These are phyloP conservation scores for Corythoichthys haematopterus DNA, from an alignment of 2,113 vertebrate genomes.

Conservation along the genomic window DNA sequence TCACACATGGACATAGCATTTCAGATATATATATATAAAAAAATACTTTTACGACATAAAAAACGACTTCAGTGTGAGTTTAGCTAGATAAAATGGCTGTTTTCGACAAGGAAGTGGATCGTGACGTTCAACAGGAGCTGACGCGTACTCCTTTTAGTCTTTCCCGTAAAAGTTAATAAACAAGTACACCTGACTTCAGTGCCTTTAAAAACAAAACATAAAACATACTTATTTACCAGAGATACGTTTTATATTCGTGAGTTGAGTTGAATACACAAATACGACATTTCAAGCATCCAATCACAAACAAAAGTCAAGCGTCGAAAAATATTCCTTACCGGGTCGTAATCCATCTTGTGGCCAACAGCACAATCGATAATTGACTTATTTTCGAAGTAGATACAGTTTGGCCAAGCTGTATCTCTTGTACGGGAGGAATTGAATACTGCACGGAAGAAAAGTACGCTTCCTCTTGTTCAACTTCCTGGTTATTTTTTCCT, in stretches of 20 bases:
- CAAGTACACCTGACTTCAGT: background rate
- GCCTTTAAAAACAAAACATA: background rate
- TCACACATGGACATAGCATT: background rate
- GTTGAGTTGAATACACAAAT: too few relatives aligned
- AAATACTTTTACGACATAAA: background rate
- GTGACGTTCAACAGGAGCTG: background rate
- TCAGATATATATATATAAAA: background rate
- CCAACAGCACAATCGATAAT: conserved; percentile 1
- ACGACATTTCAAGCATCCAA: background rate
- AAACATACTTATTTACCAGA: too few relatives aligned
- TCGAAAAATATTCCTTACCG: conserved; percentile 43
- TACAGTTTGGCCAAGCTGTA: background rate
- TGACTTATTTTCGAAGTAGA: background rate
- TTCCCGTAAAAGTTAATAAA: too few relatives aligned
- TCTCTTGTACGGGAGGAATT: background rate
- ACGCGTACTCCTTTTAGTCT: background rate
- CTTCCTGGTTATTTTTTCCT: conserved; percentile 64
- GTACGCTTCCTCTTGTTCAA: conserved; percentile 28
- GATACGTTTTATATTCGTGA: too few relatives aligned
- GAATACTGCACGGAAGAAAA: background rate
- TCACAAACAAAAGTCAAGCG: background rate
- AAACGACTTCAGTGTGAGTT: background rate
- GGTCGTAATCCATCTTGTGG: conserved; percentile 55
- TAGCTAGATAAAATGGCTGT: background rate
- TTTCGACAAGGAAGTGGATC: background rate